phyloP scores from a whole-genome alignment of 2,797 vertebrate genomes.

The Petrocephalus schoutedeni region DNA sequence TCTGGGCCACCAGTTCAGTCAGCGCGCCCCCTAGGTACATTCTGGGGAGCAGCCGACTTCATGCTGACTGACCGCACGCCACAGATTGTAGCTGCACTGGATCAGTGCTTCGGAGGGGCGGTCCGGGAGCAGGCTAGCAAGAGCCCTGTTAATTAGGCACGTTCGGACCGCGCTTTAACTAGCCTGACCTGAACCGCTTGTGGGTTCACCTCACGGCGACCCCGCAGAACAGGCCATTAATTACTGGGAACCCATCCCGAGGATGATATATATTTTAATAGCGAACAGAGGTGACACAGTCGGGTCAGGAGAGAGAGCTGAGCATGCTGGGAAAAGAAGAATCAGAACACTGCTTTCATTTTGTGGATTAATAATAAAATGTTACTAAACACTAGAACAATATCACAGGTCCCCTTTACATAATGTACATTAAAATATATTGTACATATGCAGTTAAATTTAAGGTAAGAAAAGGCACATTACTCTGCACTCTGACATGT shows the following conservation, averaged over 20 bases:
- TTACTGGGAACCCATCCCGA: slow-evolving; percentile 35
- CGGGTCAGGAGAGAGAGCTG: slow-evolving; percentile 49
- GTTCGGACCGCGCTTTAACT: slow-evolving; percentile 39
- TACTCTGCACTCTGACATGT: not conserved
- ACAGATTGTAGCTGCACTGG: slow-evolving; percentile 33
- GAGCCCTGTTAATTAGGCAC: slow-evolving; percentile 43
- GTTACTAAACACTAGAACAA: not conserved
- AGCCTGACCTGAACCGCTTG: slow-evolving; percentile 31
- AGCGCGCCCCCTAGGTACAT: slow-evolving; percentile 30
- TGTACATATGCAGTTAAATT: not conserved
- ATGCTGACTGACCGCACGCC: slow-evolving; percentile 37
- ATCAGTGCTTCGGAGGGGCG: slow-evolving; percentile 46
- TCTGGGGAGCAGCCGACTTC: slow-evolving; percentile 28
- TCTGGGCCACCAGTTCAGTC: slow-evolving; percentile 34
- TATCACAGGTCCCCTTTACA: not conserved
- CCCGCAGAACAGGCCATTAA: slow-evolving; percentile 34
- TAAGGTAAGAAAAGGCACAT: not conserved
- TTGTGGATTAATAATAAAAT: not conserved
- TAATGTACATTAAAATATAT: not conserved
- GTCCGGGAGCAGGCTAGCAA: slow-evolving; percentile 42
- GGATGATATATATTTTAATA: slow-evolving; percentile 38
- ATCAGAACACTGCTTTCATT: not conserved
- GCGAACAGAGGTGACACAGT: slow-evolving; percentile 49
- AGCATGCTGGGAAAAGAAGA: slow-evolving; percentile 29
- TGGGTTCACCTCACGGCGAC: slow-evolving; percentile 33